Percentiles rank a stretch among this genome's conserved stretches.
Evolutionary conservation across 2,888 invertebrate genomes (phyloP).

Genomic region (Tetrapedia diversipes): DNA sequence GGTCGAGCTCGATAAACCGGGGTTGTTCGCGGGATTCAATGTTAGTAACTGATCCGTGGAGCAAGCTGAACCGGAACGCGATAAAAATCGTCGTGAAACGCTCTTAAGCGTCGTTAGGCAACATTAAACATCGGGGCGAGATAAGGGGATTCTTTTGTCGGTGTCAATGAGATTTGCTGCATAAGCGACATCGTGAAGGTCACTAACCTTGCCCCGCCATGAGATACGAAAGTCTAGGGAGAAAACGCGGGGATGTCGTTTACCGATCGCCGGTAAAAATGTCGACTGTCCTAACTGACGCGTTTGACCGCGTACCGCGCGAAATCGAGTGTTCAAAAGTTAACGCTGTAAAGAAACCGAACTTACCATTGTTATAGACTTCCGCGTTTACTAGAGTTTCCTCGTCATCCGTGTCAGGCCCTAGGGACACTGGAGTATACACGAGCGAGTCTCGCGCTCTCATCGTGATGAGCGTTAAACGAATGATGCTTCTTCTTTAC

Average conservation of each 20-base stretch:
- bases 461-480: constrained; percentile 67
- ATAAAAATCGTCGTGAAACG: constrained; percentile 30
- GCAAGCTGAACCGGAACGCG: constrained; percentile 18
- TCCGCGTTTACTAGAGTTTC: constrained; percentile 81
- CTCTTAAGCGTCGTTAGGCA: constrained; percentile 32
- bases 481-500: background rate
- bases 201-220: constrained; percentile 35
- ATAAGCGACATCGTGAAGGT: constrained; percentile 19
- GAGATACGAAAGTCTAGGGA: constrained; percentile 12
- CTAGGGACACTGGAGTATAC: constrained; percentile 81
- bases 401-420: constrained; percentile 81
- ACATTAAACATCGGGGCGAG: constrained; percentile 41
- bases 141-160: constrained; percentile 43
- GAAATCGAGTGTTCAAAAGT: too few species aligned
- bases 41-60: constrained; percentile 9
- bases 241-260: constrained; percentile 1
- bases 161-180: constrained; percentile 24
- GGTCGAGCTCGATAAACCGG: constrained; percentile 1
- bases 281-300: background rate
- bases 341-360: too few species aligned
- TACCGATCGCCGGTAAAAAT: constrained; percentile 42
- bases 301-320: too few species aligned
- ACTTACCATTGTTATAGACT: constrained; percentile 80
- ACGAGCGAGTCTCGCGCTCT: constrained; percentile 80
- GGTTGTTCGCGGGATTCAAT: constrained; percentile 9